phyloP scores from a whole-genome alignment of 2,113 vertebrate genomes.

The Numida meleagris region DNA sequence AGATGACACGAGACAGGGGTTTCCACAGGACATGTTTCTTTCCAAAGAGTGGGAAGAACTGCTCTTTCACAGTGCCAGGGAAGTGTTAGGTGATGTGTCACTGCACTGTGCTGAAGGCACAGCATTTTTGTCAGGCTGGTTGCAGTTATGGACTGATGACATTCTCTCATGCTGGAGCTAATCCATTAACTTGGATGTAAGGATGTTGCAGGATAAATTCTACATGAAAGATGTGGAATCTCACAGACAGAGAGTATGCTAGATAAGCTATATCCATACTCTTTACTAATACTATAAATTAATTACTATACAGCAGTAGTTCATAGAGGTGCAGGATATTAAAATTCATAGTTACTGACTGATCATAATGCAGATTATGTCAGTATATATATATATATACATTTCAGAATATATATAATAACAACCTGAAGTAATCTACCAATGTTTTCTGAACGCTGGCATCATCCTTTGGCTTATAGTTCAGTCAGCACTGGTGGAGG shows the following conservation, averaged over 20 bases:
- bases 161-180: not conserved
- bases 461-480: not conserved
- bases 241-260: not conserved
- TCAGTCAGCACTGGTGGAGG: not conserved
- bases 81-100: not conserved
- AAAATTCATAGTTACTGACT: not conserved
- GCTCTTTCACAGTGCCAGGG: not conserved
- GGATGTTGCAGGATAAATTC: not conserved
- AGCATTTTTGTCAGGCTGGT: not conserved
- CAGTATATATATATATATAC: not conserved
- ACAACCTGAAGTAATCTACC: not conserved
- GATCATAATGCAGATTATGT: not conserved
- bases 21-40: not conserved
- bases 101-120: not conserved
- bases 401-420: not conserved
- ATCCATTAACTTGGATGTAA: not conserved
- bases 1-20: not conserved
- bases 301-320: not conserved
- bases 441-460: not conserved
- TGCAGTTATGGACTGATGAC: not conserved
- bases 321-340: not conserved
- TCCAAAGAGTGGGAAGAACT: not conserved
- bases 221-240: not conserved
- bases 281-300: not conserved
- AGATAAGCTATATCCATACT: not conserved